These are phyloP conservation scores for Picus viridis DNA, from an alignment of 2,797 vertebrate species.

Conservation along the genomic window DNA sequence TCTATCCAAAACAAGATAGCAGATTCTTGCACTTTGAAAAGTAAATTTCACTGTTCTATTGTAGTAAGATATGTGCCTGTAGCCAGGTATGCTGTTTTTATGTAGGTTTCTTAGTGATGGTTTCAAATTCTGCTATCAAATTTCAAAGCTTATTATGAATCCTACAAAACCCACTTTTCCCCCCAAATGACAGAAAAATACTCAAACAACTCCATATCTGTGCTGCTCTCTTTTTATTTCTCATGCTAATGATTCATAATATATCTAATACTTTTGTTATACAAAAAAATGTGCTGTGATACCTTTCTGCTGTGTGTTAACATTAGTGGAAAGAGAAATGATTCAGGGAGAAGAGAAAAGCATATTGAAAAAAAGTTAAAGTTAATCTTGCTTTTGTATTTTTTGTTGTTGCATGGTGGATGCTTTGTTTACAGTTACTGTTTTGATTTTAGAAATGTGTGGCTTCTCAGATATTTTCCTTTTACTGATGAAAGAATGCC, in stretches of 20 bases:
- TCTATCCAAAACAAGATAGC: not conserved
- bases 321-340: not conserved
- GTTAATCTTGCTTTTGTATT: not conserved
- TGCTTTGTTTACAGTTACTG: not conserved
- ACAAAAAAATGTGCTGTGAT: not conserved
- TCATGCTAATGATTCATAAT: not conserved
- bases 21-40: not conserved
- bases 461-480: not conserved
- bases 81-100: not conserved
- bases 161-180: not conserved
- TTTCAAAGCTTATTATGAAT: not conserved
- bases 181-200: not conserved
- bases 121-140: not conserved
- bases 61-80: not conserved
- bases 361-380: not conserved
- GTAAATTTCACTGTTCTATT: not conserved
- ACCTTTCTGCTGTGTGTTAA: not conserved
- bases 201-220: not conserved
- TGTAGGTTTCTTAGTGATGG: not conserved
- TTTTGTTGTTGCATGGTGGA: not conserved
- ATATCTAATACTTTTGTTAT: not conserved
- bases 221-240: not conserved
- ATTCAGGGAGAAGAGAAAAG: not conserved
- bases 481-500: not conserved
- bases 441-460: not conserved